Evolutionary conservation across 2,888 invertebrate species (phyloP), one percentile per base, ranked within the genome.

Genomic region (Rhabditophanes sp.): DNA sequence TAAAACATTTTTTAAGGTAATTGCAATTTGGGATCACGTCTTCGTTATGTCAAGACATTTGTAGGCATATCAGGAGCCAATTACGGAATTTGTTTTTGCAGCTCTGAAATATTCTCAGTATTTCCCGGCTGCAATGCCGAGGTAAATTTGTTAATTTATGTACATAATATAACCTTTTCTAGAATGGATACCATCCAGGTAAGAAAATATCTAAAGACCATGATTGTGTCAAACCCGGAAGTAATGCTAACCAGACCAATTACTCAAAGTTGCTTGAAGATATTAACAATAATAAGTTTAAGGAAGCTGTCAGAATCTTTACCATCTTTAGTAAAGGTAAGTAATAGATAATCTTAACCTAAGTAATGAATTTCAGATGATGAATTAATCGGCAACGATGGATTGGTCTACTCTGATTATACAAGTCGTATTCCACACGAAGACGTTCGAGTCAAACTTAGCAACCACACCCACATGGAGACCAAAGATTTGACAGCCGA

Each of bases 31-130:
- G 50, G 52, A 17, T 29, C 25, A 14, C 42, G 52, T 16, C 24
- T 53, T 32, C 38, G 34, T 5, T 30, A 21, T n/a, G 34, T 50
- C 7, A 29, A 44, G 25, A 48, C 35, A 2, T 48, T 53, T 32
- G 25, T 53, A 12, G 53, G 46, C 11, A 48, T 53, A 19, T 39
- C 53, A 14, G 52, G 51, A 14, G 51, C 46, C 21, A 53, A 53
- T 27, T 49, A 42, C 20, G 53, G 53, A 19, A 33, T 53, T 18
- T 53, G 53, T 29, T 34, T 41, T 9, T 53, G 53, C 29, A 36
- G 41, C 20, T 42, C 43, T 17, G 38, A 41, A 21, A 35, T 31
- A 18, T 24, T 39, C 15, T 33, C 33, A n/a, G 29, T 23, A 12
- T 41, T 36, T 31, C 46, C 44, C 8, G 46, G 46, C 8, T 51